Percentiles rank a stretch among this genome's conserved stretches.
Conservation (phyloP, 2,113 vertebrate species). For the Lampris megalopsis region DNA sequence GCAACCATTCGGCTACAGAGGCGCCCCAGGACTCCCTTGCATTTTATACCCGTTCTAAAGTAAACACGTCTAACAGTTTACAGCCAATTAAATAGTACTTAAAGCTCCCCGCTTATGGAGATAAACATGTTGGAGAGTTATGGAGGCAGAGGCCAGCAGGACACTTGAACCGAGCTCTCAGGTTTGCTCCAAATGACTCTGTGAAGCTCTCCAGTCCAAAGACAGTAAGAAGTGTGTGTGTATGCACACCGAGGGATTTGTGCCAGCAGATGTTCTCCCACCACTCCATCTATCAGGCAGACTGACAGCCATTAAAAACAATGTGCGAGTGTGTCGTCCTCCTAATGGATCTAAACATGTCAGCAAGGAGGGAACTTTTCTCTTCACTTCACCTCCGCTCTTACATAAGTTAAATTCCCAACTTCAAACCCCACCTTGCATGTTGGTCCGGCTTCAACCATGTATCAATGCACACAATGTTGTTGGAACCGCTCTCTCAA, state of each 20-base stretch:
- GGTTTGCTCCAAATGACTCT: slow-evolving; percentile 61
- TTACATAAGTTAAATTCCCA: slow-evolving; percentile 29
- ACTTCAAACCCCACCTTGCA: slow-evolving; percentile 54
- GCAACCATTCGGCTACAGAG: too few relatives aligned
- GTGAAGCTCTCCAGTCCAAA: slow-evolving; percentile 60
- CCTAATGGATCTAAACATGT: slow-evolving; percentile 72
- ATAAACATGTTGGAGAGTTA: slow-evolving; percentile 90
- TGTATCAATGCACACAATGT: not conserved
- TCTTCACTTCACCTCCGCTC: slow-evolving; percentile 14
- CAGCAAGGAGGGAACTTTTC: slow-evolving; percentile 40
- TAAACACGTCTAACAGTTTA: slow-evolving; percentile 90
- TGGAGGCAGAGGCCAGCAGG: slow-evolving; percentile 58
- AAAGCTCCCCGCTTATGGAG: slow-evolving; percentile 85
- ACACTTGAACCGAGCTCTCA: slow-evolving; percentile 70
- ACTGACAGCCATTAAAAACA: slow-evolving; percentile 80
- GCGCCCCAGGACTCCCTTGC: slow-evolving; percentile 72
- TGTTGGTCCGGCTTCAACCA: slow-evolving; percentile 22
- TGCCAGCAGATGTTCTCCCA: slow-evolving; percentile 77
- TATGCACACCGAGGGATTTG: slow-evolving; percentile 72
- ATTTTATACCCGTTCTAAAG: slow-evolving; percentile 90
- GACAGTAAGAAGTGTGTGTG: slow-evolving; percentile 55
- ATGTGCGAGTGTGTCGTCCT: slow-evolving; percentile 65
- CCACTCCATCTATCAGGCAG: slow-evolving; percentile 79
- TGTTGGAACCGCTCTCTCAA: slow-evolving; percentile 6
- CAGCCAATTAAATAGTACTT: slow-evolving; percentile 96